A percentile compares a stretch with the other conserved stretches of the same genome.
Conservation (phyloP, 2,113 vertebrate species). For the Hypomesus transpacificus region DNA sequence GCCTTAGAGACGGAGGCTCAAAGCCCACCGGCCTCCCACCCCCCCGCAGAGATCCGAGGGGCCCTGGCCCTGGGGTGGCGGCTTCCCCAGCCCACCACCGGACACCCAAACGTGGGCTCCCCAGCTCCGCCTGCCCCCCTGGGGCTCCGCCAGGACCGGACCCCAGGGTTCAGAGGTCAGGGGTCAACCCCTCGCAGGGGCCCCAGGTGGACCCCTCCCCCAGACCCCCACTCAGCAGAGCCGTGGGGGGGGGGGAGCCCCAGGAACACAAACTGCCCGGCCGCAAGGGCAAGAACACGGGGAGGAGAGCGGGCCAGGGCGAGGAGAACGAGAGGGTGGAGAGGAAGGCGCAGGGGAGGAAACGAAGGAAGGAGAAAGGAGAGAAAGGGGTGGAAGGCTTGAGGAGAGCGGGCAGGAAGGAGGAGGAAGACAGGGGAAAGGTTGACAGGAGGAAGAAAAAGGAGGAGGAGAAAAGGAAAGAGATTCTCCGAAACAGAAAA, state of each 20-base stretch:
- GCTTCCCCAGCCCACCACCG: slow-evolving; percentile 8
- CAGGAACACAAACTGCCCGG: slow-evolving; percentile 40
- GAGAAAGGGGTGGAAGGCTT: slow-evolving; percentile 26
- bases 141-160: slow-evolving; percentile 36
- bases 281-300: slow-evolving; percentile 45
- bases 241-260: slow-evolving; percentile 32
- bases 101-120: slow-evolving; percentile 43
- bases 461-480: slow-evolving; percentile 59
- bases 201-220: slow-evolving; percentile 43
- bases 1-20: slow-evolving; percentile 43
- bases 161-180: slow-evolving; percentile 47
- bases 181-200: slow-evolving; percentile 57
- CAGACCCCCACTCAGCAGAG: slow-evolving; percentile 43
- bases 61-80: slow-evolving; percentile 15
- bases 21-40: slow-evolving; percentile 41
- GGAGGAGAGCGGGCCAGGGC: slow-evolving; percentile 28
- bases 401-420: slow-evolving; percentile 23
- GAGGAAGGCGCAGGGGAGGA: slow-evolving; percentile 47
- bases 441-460: slow-evolving; percentile 28
- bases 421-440: slow-evolving; percentile 35
- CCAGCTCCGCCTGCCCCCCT: slow-evolving; percentile 15
- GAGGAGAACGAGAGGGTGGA: slow-evolving; percentile 47
- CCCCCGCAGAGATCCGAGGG: slow-evolving; percentile 36
- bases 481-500: slow-evolving; percentile 16
- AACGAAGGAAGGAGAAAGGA: slow-evolving; percentile 43